Evolutionary conservation across 2,888 invertebrate species (phyloP), one percentile per base, ranked within the genome.

Genomic region (Napeogenes inachia): DNA sequence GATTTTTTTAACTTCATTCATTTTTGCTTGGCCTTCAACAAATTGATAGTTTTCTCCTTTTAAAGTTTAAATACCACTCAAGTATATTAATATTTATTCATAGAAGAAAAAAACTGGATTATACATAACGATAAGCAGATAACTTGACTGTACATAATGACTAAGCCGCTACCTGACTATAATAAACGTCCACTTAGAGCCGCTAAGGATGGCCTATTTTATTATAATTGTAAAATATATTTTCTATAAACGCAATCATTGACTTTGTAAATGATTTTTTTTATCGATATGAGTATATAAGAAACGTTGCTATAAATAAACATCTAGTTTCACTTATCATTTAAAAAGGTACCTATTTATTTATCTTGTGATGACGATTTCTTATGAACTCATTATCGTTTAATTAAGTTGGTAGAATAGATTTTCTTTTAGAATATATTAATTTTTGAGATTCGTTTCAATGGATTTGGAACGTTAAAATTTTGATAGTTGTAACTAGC

Each of bases 191-290:
- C 54, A 12, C 56, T 4, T 32, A 21, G 45, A 33, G 12, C 30
- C 50, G 50, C 50, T 13, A 59, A 59, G 59, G 56, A 62, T 59
- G 47, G 56, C 56, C 33, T 42, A 60, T 59, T 57, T 65, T 58
- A 54, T 64, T 64, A 63, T 78, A 77, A 77, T 78, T 88, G 88
- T 89, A 87, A 82, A 82, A 87, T 87, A 75, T 75, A 72, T 77
- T 76, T 84, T 85, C 76, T 87, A 86, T 78, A 76, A 81, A 81
- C 77, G 77, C 79, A 89, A 88, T 89, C 87, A 88, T 84, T 84
- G 81, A 82, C 81, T 88, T 88, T 89, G 83, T 85, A 85, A 78
- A 82, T 82, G 78, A 70, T 81, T 82, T 86, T 83, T 84, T 84
- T 82, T 82, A 71, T 66, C 71, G 76, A 75, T 74, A 75, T 73